A percentile compares a stretch with the other conserved stretches of the same genome.
Evolutionary conservation across 2,888 invertebrate species (phyloP).

Genomic region (Conus canariensis): DNA sequence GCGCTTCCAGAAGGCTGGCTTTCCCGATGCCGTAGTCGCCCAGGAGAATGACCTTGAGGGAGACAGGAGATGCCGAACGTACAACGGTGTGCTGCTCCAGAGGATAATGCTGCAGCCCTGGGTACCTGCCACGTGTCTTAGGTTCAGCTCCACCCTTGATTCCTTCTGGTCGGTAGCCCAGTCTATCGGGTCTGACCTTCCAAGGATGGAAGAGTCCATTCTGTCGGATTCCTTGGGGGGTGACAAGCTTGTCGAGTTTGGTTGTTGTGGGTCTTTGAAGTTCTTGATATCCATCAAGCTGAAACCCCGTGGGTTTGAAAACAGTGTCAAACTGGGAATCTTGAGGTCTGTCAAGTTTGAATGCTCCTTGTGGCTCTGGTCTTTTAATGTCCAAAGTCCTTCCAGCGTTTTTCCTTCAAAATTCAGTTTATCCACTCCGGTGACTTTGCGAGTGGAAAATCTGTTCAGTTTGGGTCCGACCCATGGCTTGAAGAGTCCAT

Average conservation of each 20-base stretch:
- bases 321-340: no score
- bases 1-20: not conserved
- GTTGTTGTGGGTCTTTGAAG: not conserved
- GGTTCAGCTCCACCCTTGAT: no score
- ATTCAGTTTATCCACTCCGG: not conserved
- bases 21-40: conserved; percentile 30
- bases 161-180: no score
- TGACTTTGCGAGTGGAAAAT: not conserved
- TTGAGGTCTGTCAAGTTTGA: not conserved
- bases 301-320: no score
- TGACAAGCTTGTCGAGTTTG: not conserved
- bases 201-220: not conserved
- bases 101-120: not conserved
- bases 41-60: conserved; percentile 1
- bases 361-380: not conserved
- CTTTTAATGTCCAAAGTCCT: not conserved
- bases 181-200: not conserved
- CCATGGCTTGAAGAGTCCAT: no score
- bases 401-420: not conserved
- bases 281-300: not conserved
- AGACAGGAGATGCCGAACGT: not conserved
- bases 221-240: not conserved
- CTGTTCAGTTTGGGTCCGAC: not conserved
- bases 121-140: no score
- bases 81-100: not conserved